phyloP scores from a whole-genome alignment of 2,113 vertebrate species.

The Rutilus rutilus region DNA sequence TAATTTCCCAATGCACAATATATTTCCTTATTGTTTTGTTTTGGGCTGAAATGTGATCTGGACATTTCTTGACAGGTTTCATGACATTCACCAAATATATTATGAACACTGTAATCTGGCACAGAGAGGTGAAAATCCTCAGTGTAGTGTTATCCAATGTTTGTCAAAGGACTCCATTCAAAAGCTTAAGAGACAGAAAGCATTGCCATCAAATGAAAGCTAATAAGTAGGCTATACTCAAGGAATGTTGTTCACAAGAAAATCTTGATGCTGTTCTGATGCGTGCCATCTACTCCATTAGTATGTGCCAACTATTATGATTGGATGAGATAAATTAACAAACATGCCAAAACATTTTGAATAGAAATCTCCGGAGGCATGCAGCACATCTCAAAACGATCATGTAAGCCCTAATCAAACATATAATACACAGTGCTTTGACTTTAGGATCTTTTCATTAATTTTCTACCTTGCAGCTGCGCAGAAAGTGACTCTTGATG shows the following conservation, averaged over 20 bases:
- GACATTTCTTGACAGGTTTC: background rate
- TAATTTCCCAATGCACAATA: background rate
- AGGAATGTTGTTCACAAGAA: background rate
- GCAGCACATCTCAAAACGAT: background rate
- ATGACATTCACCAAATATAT: background rate
- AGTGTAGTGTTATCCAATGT: constrained; percentile 23
- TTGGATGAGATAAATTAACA: background rate
- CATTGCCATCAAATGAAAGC: background rate
- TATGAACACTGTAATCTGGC: background rate
- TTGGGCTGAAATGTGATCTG: background rate
- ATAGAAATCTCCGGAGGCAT: background rate
- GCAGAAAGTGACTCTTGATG: constrained; percentile 96
- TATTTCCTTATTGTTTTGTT: background rate
- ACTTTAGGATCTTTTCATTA: constrained; percentile 8
- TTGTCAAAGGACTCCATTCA: constrained; percentile 29
- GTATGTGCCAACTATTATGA: background rate
- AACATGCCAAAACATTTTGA: constrained; percentile 14
- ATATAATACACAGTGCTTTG: background rate
- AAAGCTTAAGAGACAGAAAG: background rate
- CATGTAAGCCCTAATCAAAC: constrained; percentile 10
- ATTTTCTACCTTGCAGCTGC: constrained; percentile 90
- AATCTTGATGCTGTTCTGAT: background rate
- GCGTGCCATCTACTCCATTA: background rate
- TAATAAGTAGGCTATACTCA: background rate
- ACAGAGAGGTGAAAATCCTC: constrained; percentile 33